Evolutionary conservation across 2,797 vertebrate species (phyloP), one percentile per base, ranked within the genome.

Genomic region (Chaetodon trifasciatus): DNA sequence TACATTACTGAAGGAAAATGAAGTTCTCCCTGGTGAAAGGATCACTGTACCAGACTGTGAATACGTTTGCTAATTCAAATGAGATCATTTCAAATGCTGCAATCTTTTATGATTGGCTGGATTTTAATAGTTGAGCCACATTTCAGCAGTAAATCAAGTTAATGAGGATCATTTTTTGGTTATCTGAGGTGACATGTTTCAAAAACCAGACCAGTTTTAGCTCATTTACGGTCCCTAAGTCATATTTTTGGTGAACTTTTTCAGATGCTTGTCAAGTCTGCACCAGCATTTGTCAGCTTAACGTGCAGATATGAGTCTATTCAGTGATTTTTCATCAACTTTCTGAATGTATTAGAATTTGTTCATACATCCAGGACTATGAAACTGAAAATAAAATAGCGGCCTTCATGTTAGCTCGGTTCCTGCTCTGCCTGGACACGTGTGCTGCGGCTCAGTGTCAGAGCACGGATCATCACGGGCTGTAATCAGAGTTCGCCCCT

Each of bases 61-160:
- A 37, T 24, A 1, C 32, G 12, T 8, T 2, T 19, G 13, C 5
- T 17, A 5, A 44, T 9, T n/a, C 6, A 52, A 9, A 53, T 8
- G 28, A 75, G 16, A 10, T 21, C 49, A n/a, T 4, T 35, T 49
- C 42, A 69, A n/a, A 64, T 10, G 52, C 39, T 32, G 53, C 44
- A 42, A 28, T n/a, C 32, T 12, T 10, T 7, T n/a, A 21, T 56
- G 57, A 16, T 52, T 46, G 6, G 32, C 49, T 62, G 21, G 6
- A 11, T 66, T 78, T 64, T 78, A 40, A 65, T 56, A n/a, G 53
- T 13, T 58, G 6, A 40, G 58, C 21, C 6, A 40, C 28, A 52
- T 37, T 37, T n/a, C 16, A 21, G 9, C 28, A 23, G 17, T 12
- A 15, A 72, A 74, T 60, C 5, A 21, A 21, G 10, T 37, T 24